Evolutionary conservation across 2,113 vertebrate genomes (phyloP), one percentile per base, ranked within the genome.

Genomic region (Herpailurus yagouaroundi): DNA sequence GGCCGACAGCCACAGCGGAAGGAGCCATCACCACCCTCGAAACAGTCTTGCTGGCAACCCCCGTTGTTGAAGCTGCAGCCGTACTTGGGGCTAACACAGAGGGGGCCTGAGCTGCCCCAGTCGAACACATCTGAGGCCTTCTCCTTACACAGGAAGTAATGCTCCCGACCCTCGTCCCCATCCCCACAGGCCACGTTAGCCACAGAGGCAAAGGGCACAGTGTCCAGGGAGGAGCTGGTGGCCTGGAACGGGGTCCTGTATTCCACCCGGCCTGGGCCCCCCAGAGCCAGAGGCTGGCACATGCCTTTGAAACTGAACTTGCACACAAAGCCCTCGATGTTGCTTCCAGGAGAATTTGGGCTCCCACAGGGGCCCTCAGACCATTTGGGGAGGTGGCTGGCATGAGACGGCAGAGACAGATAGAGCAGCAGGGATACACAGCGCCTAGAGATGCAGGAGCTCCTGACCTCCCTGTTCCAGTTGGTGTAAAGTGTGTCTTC

Each of bases 261-360:
- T 77, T 19, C 85, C 82, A 99, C 98, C 4, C 23, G 1, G 0
- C 98, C 99, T 0, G 98, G 98, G 0, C 98, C 99, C 0, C 98
- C 98, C 84, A 99, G 96, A 0, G 90, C 91, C 80, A 99, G 89
- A 0, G 96, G 97, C 1, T 91, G 97, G 27, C 99, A 99, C 99
- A 99, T 99, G 4, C 99, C 99, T 81, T 88, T 98, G 89, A 99
- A 99, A 97, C 91, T 98, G 97, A 99, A 99, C 88, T 99, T 99
- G 98, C 99, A 99, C 93, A 99, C 89, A 68, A 98, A 99, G 63
- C 98, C 99, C 0, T 98, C 97, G 0, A 91, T 89, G 68, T 13
- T 97, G 63, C 13, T 98, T 57, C 50, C 96, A 1, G 16, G 95
- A 38, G 41, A n/a, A 3, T 1, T 10, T 0, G 7, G 1, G 7